Evolutionary conservation across 1,140 invertebrate genomes (phyloP), one percentile per base, ranked within the genome.

Genomic region (Drosophila repleta): DNA sequence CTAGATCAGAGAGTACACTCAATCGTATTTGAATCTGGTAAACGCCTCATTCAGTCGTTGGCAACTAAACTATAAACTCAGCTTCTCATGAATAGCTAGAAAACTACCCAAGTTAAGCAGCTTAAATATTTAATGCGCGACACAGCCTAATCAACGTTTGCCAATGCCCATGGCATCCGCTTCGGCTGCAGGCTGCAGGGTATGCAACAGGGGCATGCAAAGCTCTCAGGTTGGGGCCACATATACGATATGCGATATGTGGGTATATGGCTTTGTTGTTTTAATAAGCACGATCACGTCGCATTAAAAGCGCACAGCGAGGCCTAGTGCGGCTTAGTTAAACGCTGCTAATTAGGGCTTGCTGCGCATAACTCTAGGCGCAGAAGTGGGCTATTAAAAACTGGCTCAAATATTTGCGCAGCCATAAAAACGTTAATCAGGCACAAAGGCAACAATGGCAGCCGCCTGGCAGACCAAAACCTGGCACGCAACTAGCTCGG

Each of bases 251-350:
- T 64, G 45, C 18, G 39, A 53, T 10, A 18, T n/a, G n/a, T n/a
- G n/a, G n/a, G n/a, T 39, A 20, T 39, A 17, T 53, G 26, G 55
- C 65, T 81, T 77, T 77, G 79, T 78, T 83, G 79, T 62, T 83
- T 81, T 83, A 83, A 83, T 84, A 83, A 84, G 74, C 80, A 84
- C 81, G 80, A 84, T 84, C 80, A 84, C 80, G 81, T 84, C 81
- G 81, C 68, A 65, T 71, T 75, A 64, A 75, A 65, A 75, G 61
- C 55, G 65, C 41, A 65, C 62, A 66, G 8, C 10, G 11, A 51
- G 8, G 65, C 51, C 51, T n/a, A n/a, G 51, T 55, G 76, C 72
- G 76, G 80, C 80, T 84, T 84, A 80, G 80, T 84, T 84, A 84
- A 84, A 84, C 63, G 80, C 75, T 67, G 80, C 76, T 84, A 84